Evolutionary conservation across 2,888 invertebrate species (phyloP).

Genomic region (Rhaphigaster nebulosa): DNA sequence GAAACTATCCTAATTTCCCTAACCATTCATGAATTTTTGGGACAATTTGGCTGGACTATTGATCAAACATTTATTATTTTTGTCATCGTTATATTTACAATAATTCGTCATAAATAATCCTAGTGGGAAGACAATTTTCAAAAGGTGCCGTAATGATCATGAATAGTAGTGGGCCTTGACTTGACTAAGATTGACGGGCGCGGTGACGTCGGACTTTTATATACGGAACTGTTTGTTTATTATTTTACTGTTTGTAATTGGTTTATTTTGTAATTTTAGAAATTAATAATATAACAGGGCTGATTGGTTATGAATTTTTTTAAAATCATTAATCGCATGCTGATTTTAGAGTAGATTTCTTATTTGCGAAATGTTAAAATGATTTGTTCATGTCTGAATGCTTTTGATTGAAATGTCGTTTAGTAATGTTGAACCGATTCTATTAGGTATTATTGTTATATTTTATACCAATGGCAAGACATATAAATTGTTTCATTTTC

Average conservation of each 20-base stretch:
- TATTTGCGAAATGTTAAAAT: too few relatives aligned
- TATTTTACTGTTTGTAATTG: not conserved
- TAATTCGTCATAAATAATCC: not conserved
- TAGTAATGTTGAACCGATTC: too few relatives aligned
- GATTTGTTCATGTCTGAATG: too few relatives aligned
- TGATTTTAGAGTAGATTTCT: too few relatives aligned
- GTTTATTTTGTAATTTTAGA: not conserved
- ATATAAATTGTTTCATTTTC: too few relatives aligned
- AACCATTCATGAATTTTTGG: too few relatives aligned
- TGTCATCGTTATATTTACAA: not conserved
- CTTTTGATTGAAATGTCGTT: too few relatives aligned
- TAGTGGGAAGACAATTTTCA: not conserved
- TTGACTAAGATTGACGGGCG: not conserved
- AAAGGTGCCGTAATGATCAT: not conserved
- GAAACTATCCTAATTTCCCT: too few relatives aligned
- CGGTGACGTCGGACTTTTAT: not conserved
- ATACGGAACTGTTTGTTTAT: not conserved
- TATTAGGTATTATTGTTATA: too few relatives aligned
- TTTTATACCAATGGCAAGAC: too few relatives aligned
- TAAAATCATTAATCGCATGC: too few relatives aligned
- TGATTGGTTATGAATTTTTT: too few relatives aligned
- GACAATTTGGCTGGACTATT: not conserved
- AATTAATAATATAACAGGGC: not conserved
- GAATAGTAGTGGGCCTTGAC: not conserved
- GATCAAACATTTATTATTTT: not conserved